These are phyloP conservation scores for Rhamnusium bicolor DNA, from an alignment of 2,888 invertebrate species.

Conservation along the genomic window DNA sequence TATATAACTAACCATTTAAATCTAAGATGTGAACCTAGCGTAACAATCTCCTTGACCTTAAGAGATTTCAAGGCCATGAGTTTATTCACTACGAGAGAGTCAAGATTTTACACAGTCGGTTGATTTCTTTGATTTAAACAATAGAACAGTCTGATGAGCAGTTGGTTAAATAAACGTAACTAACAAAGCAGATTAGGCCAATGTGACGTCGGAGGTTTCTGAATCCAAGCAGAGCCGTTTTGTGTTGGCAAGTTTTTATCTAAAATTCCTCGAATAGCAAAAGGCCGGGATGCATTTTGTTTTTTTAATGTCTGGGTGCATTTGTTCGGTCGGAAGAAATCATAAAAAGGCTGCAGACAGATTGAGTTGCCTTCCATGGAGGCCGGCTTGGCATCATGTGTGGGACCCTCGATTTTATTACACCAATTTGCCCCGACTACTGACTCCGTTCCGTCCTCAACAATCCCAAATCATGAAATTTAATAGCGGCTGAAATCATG, in stretches of 20 bases:
- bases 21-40: conserved; percentile 57
- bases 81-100: conserved; percentile 59
- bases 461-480: conserved; percentile 22
- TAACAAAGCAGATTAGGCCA: conserved; percentile 6
- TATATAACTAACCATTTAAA: conserved; percentile 36
- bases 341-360: conserved; percentile 51
- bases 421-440: conserved; percentile 42
- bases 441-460: conserved; percentile 22
- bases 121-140: conserved; percentile 55
- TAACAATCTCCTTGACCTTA: conserved; percentile 64
- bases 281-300: conserved; percentile 33
- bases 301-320: conserved; percentile 54
- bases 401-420: conserved; percentile 57
- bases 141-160: conserved; percentile 47
- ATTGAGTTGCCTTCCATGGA: conserved; percentile 52
- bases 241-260: conserved; percentile 33
- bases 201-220: neutral
- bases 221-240: neutral
- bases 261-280: conserved; percentile 42
- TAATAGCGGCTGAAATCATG: conserved; percentile 5
- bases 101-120: conserved; percentile 52
- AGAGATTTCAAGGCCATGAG: conserved; percentile 59
- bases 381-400: conserved; percentile 50
- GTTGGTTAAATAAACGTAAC: conserved; percentile 1
- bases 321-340: conserved; percentile 50